Conservation (phyloP, 92 coral and sea anemone genomes). For the Muricea muricata region DNA sequence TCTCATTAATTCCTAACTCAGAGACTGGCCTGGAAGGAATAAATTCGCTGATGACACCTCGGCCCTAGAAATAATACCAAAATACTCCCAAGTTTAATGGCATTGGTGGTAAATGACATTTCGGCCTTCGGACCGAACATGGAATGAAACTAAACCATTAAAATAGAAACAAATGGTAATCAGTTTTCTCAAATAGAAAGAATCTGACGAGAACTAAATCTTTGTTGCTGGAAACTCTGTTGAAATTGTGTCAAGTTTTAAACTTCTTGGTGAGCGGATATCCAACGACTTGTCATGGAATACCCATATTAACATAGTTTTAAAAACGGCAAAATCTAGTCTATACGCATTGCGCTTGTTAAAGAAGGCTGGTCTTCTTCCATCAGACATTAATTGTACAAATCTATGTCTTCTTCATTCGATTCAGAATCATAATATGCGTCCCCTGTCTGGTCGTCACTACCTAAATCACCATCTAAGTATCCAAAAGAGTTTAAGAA, state of each 20-base stretch:
- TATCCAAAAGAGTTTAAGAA: too few relatives aligned
- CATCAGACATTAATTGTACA: background rate
- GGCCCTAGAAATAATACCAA: background rate
- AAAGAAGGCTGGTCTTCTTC: background rate
- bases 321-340: background rate
- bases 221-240: too few relatives aligned
- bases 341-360: background rate
- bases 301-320: too few relatives aligned
- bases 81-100: too few relatives aligned
- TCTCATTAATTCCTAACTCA: too few relatives aligned
- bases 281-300: too few relatives aligned
- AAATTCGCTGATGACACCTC: constrained; percentile 37
- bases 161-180: constrained; percentile 26
- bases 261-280: background rate
- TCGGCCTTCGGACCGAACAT: background rate
- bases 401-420: background rate
- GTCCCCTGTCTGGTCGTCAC: too few relatives aligned
- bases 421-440: too few relatives aligned
- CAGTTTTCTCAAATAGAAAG: background rate
- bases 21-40: too few relatives aligned
- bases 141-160: constrained; percentile 25
- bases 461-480: too few relatives aligned
- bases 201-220: too few relatives aligned
- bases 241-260: too few relatives aligned
- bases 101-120: constrained; percentile 26